Evolutionary conservation across 2,888 invertebrate species (phyloP).

Genomic region (Polietes domitor): DNA sequence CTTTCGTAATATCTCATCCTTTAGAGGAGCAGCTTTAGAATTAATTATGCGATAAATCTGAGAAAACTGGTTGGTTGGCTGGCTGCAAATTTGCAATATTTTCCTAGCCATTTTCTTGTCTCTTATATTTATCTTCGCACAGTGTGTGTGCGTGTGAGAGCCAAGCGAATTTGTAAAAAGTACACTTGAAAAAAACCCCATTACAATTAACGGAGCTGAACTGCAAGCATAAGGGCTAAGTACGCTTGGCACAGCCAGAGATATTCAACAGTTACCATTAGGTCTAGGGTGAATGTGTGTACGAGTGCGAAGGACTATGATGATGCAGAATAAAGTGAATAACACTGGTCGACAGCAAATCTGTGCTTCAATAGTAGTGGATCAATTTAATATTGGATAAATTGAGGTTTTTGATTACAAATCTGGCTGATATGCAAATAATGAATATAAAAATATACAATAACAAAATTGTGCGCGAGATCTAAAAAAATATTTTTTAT

Average conservation of each 20-base stretch:
- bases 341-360: background rate
- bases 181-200: slow-evolving; percentile 9
- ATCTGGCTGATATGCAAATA: too few species aligned
- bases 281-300: background rate
- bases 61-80: background rate
- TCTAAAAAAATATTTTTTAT: too few species aligned
- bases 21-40: too few species aligned
- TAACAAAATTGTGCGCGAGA: too few species aligned
- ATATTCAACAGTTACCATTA: background rate
- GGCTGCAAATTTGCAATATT: slow-evolving; percentile 5
- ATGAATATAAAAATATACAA: too few species aligned
- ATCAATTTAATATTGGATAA: too few species aligned
- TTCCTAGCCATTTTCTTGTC: background rate
- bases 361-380: too few species aligned
- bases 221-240: background rate
- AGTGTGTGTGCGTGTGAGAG: background rate
- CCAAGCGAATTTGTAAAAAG: slow-evolving; percentile 3
- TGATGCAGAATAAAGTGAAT: background rate
- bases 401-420: too few species aligned
- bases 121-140: background rate
- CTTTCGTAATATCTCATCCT: background rate
- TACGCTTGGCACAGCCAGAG: background rate
- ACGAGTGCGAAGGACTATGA: background rate
- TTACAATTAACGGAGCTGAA: slow-evolving; percentile 16
- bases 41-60: background rate